phyloP scores from a whole-genome alignment of 2,888 invertebrate genomes.

The Empis livida region DNA sequence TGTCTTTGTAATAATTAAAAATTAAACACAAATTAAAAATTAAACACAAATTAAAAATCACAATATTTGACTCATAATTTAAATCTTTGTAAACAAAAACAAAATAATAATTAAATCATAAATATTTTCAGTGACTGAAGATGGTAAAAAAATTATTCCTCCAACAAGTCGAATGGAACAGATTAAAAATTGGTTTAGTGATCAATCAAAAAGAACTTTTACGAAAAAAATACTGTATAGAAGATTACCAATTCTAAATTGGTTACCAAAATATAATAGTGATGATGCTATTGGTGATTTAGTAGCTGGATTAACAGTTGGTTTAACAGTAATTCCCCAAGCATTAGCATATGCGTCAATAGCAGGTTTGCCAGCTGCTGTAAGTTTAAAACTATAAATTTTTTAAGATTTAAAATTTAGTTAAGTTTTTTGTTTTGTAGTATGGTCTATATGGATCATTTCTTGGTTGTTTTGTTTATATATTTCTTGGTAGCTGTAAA shows the following conservation, averaged over 20 bases:
- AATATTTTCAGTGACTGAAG: conserved; percentile 38
- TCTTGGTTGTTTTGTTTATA: conserved; percentile 80
- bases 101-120: neutral
- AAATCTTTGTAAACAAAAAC: neutral
- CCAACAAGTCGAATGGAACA: conserved; percentile 22
- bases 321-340: conserved; percentile 87
- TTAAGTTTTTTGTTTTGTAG: too few species aligned
- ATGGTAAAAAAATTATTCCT: conserved; percentile 32
- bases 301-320: conserved; percentile 85
- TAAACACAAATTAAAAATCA: too few species aligned
- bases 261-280: conserved; percentile 63
- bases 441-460: conserved; percentile 92
- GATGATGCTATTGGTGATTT: conserved; percentile 70
- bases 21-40: too few species aligned
- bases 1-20: too few species aligned
- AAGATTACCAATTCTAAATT: conserved; percentile 57
- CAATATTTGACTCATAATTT: too few species aligned
- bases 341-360: conserved; percentile 70
- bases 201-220: conserved; percentile 38
- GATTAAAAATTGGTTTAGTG: conserved; percentile 33
- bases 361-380: conserved; percentile 60
- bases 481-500: conserved; percentile 80
- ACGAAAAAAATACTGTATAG: conserved; percentile 60
- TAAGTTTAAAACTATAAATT: too few species aligned
- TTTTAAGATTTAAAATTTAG: too few species aligned